A percentile compares a stretch with the other conserved stretches of the same genome.
phyloP scores from a whole-genome alignment of 1,140 invertebrate species.

The Platyscapa corneri region DNA sequence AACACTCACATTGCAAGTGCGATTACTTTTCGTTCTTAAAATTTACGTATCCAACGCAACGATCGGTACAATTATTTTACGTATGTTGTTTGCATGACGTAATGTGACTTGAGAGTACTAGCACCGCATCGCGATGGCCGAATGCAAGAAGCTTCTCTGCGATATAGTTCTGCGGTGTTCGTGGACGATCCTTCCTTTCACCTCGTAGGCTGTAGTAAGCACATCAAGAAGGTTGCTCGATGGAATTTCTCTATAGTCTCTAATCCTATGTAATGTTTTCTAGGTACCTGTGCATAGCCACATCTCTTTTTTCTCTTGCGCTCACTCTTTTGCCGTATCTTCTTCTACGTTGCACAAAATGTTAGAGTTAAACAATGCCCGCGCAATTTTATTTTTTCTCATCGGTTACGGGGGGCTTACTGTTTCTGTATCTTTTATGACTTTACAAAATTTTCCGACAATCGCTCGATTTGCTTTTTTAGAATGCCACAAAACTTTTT shows the following conservation, averaged over 20 bases:
- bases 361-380: neutral
- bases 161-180: neutral
- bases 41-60: neutral
- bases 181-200: constrained; percentile 41
- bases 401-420: too few species aligned
- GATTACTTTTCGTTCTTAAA: neutral
- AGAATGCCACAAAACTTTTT: too few species aligned
- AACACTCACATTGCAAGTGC: too few species aligned
- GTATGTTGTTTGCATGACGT: constrained; percentile 14
- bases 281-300: constrained; percentile 17
- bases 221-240: constrained; percentile 50
- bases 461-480: too few species aligned
- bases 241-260: constrained; percentile 49
- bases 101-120: constrained; percentile 10
- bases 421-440: neutral
- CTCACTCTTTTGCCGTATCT: neutral
- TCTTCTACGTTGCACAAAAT: neutral
- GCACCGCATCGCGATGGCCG: neutral
- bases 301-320: neutral
- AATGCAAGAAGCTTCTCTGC: constrained; percentile 21
- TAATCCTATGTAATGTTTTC: constrained; percentile 41
- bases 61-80: neutral
- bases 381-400: neutral
- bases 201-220: constrained; percentile 22
- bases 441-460: too few species aligned